phyloP scores from a whole-genome alignment of 2,113 vertebrate genomes.

The Brienomyrus longianalis region DNA sequence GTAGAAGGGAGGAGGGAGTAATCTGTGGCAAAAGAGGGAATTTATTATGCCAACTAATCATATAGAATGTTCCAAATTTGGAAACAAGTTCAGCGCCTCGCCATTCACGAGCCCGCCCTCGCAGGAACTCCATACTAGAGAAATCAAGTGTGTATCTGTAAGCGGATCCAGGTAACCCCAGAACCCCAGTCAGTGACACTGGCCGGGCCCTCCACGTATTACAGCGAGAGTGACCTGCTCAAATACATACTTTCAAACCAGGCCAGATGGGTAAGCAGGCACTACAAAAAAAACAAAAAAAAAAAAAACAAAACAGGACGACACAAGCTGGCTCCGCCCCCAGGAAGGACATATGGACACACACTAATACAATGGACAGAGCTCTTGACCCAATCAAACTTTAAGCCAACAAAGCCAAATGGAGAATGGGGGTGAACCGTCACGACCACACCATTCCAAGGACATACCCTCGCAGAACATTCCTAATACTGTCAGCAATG shows the following conservation, averaged over 20 bases:
- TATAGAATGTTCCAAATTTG: not conserved
- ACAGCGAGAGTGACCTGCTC: not conserved
- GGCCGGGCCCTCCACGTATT: not conserved
- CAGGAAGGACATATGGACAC: not conserved
- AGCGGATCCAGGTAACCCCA: not conserved
- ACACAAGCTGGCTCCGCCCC: not conserved
- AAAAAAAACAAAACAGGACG: not conserved
- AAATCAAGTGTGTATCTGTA: not conserved
- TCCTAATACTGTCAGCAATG: not conserved
- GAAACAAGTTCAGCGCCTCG: not conserved
- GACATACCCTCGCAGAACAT: not conserved
- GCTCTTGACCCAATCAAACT: not conserved
- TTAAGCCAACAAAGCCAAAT: not conserved
- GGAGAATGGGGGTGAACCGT: not conserved
- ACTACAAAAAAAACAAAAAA: not conserved
- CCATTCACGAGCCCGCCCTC: not conserved
- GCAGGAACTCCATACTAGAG: not conserved
- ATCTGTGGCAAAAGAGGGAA: not conserved
- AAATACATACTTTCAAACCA: not conserved
- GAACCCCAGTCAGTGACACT: not conserved
- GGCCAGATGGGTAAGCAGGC: not conserved
- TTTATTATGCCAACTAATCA: not conserved
- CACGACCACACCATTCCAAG: not conserved
- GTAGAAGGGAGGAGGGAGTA: not conserved
- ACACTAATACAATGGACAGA: not conserved